Evolutionary conservation across 1,140 invertebrate genomes (phyloP).

Genomic region (Listronotus bonariensis): DNA sequence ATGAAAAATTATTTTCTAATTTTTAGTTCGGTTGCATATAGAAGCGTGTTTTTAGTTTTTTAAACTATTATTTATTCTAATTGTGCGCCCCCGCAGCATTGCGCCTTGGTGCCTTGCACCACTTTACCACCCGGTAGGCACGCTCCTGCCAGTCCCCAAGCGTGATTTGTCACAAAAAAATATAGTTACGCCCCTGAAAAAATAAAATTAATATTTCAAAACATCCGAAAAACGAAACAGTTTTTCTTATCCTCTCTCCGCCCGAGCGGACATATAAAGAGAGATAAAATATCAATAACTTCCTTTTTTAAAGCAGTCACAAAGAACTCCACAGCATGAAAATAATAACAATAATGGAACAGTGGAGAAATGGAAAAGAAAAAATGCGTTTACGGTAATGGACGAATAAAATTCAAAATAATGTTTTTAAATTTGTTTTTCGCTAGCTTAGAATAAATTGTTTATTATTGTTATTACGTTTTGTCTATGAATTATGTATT

Average conservation of each 20-base stretch:
- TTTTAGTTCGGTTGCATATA: too few species aligned
- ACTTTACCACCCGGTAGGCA: too few species aligned
- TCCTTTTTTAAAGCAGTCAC: slow-evolving; percentile 18
- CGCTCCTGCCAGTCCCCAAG: too few species aligned
- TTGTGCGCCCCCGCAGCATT: too few species aligned
- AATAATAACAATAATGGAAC: slow-evolving; percentile 23
- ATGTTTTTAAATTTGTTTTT: slow-evolving; percentile 2
- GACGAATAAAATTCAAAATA: slow-evolving; percentile 11
- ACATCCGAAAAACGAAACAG: background rate
- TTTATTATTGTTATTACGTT: too few species aligned
- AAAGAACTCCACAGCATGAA: slow-evolving; percentile 14
- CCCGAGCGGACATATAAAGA: slow-evolving; percentile 10
- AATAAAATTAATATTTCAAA: slow-evolving; percentile 9
- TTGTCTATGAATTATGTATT: too few species aligned
- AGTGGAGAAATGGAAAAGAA: slow-evolving; percentile 6
- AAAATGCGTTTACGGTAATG: slow-evolving; percentile 23
- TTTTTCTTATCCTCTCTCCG: background rate
- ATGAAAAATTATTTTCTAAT: too few species aligned
- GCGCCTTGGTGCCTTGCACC: too few species aligned
- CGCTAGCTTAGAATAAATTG: background rate
- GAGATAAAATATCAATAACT: slow-evolving; percentile 25
- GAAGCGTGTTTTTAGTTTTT: too few species aligned
- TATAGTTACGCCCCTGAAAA: too few species aligned
- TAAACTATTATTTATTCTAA: too few species aligned
- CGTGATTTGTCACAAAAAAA: too few species aligned